A percentile compares a stretch with the other conserved stretches of the same genome.
phyloP scores from a whole-genome alignment of 1,140 invertebrate genomes.

The Rhagoletis pomonella region DNA sequence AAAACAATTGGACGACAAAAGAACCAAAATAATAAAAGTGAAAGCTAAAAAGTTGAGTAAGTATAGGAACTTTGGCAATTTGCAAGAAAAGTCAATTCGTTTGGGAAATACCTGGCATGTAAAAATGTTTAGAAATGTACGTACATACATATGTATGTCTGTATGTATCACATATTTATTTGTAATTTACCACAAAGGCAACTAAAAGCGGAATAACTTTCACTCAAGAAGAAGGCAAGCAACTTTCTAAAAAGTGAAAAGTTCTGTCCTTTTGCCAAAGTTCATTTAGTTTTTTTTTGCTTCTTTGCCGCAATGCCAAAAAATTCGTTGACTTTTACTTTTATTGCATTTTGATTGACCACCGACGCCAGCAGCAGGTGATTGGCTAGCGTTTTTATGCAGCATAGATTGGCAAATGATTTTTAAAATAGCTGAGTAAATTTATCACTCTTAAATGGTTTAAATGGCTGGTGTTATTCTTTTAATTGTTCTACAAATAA shows the following conservation, averaged over 20 bases:
- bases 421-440: background rate
- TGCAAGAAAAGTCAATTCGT: background rate
- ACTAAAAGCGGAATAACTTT: background rate
- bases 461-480: background rate
- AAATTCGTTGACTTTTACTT: slow-evolving; percentile 40
- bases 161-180: background rate
- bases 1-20: background rate
- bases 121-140: background rate
- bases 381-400: background rate
- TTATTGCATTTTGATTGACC: slow-evolving; percentile 46
- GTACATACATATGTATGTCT: background rate
- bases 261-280: slow-evolving; percentile 17
- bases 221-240: background rate
- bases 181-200: background rate
- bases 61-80: slow-evolving; percentile 30
- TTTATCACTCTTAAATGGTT: background rate
- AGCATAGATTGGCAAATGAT: slow-evolving; percentile 10
- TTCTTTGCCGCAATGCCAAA: background rate
- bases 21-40: background rate
- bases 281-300: background rate
- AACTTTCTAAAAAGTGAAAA: slow-evolving; percentile 48
- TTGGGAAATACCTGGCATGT: slow-evolving; percentile 46
- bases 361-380: background rate
- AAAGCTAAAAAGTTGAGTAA: background rate
- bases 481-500: background rate